Evolutionary conservation across 2,888 invertebrate species (phyloP), one percentile per base, ranked within the genome.

Genomic region (Meloe dianella): DNA sequence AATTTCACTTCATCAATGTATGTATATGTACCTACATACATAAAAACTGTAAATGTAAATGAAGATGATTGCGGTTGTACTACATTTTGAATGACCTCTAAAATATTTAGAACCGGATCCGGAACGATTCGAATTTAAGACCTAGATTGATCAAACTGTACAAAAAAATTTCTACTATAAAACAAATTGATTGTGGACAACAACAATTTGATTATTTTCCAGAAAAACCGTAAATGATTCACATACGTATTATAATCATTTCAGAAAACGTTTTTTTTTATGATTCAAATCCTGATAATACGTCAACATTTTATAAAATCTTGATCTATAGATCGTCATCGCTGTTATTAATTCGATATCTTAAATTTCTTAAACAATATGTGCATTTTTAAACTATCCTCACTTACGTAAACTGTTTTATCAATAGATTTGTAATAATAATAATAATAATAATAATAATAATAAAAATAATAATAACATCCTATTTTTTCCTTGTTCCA

Each of bases 101-200:
- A 61, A 65, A 61, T 65, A 47, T 47, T 47, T 47, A 59, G 65
- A 62, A 65, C 61, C 62, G 62, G 65, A 65, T 58, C 57, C 65
- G 65, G 65, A 65, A 65, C 62, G 54, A 32, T 20, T 61, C 6
- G 51, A n/a, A 29, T 22, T 64, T 51, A 60, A 60, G 56, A 56
- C 29, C 14, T 22, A 38, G 57, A 35, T 64, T 41, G 27, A 60
- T 38, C 4, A n/a, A 38, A 38, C 5, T 14, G 3, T 38, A 12
- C 14, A 38, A n/a, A n/a, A n/a, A n/a, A n/a, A n/a, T n/a, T n/a
- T n/a, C n/a, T n/a, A n/a, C n/a, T n/a, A n/a, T n/a, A n/a, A n/a
- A n/a, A n/a, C n/a, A n/a, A n/a, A n/a, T n/a, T n/a, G 1, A 32
- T 32, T 9, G 29, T 32, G 32, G 32, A n/a, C n/a, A n/a, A n/a